phyloP scores from a whole-genome alignment of 2,797 vertebrate genomes.

The Notamacropus eugenii region DNA sequence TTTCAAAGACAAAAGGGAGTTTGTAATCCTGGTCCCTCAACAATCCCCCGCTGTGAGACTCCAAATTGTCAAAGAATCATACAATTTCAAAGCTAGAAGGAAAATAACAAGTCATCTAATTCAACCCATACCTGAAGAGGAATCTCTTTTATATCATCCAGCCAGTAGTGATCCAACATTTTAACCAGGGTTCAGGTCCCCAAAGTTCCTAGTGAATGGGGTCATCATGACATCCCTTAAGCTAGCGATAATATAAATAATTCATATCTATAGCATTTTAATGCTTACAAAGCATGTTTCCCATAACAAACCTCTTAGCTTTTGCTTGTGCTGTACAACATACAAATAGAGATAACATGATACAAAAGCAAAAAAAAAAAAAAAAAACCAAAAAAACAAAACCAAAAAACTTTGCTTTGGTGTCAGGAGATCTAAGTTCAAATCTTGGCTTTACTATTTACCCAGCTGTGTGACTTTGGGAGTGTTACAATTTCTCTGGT shows the following conservation, averaged over 20 bases:
- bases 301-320: background rate
- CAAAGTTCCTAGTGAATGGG: background rate
- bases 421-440: background rate
- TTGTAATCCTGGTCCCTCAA: background rate
- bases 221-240: background rate
- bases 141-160: background rate
- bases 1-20: background rate
- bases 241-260: background rate
- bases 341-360: background rate
- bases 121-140: background rate
- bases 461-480: background rate
- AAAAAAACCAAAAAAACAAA: background rate
- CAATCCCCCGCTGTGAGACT: background rate
- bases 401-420: background rate
- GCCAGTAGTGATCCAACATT: background rate
- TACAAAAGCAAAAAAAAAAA: background rate
- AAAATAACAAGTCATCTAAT: background rate
- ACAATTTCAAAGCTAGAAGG: background rate
- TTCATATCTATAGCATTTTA: background rate
- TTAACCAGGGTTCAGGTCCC: too few relatives aligned
- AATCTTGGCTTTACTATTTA: background rate
- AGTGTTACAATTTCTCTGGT: background rate
- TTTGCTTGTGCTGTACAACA: background rate
- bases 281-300: background rate
- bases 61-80: background rate